Evolutionary conservation across 2,113 vertebrate species (phyloP).

Genomic region (Rhegmatorhina hoffmannsi): DNA sequence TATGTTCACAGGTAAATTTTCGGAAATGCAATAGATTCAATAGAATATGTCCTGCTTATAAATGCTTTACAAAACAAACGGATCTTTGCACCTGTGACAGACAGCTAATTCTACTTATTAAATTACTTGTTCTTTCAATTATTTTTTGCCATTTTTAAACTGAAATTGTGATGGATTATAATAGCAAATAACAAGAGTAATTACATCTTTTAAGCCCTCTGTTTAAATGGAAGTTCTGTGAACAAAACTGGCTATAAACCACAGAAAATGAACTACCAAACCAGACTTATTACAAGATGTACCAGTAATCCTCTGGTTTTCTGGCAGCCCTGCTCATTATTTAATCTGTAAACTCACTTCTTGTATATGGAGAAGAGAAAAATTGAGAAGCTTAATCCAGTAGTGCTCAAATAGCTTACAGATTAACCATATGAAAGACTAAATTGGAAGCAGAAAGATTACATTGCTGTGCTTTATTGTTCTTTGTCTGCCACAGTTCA

Average conservation of each 20-base stretch:
- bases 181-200: not conserved
- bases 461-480: not conserved
- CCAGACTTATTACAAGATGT: not conserved
- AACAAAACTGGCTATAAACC: not conserved
- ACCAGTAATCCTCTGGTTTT: not conserved
- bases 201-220: not conserved
- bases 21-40: not conserved
- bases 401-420: not conserved
- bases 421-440: not conserved
- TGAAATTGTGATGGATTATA: not conserved
- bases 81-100: not conserved
- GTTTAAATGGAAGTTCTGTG: not conserved
- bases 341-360: not conserved
- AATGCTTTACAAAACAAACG: not conserved
- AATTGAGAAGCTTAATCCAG: not conserved
- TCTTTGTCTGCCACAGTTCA: constrained; percentile 6
- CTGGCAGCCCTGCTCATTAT: not conserved
- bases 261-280: not conserved
- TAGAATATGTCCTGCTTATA: not conserved
- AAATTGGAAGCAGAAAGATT: not conserved
- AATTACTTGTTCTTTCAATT: not conserved
- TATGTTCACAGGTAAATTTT: not conserved
- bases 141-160: not conserved
- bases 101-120: not conserved
- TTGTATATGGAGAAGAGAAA: not conserved